A percentile compares a stretch with the other conserved stretches of the same genome.
Conservation (phyloP, 1,140 invertebrate genomes). For the Pentalonia nigronervosa region DNA sequence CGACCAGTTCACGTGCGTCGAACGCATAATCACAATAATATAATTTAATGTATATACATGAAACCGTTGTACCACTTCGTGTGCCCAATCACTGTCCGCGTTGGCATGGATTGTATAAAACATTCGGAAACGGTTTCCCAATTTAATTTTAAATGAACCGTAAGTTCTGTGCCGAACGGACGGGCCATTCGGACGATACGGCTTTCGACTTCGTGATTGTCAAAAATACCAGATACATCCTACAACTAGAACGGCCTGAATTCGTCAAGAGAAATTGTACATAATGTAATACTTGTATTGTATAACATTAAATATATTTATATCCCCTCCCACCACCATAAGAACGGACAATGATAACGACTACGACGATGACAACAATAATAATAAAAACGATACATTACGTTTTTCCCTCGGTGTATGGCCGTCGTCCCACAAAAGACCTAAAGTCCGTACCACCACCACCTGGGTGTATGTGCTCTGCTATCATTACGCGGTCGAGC, state of each 20-base stretch:
- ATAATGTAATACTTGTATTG: not conserved
- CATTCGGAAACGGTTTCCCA: not conserved
- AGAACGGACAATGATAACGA: not conserved
- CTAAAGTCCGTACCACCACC: not conserved
- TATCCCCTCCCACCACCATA: not conserved
- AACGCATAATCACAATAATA: not conserved
- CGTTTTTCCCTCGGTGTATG: not conserved
- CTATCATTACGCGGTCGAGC: not conserved
- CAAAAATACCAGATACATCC: not conserved
- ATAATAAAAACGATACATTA: constrained; percentile 33
- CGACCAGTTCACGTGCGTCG: not conserved
- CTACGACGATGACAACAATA: not conserved
- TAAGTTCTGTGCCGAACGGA: not conserved
- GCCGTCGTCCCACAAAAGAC: not conserved
- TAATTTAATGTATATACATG: not conserved
- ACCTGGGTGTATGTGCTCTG: not conserved
- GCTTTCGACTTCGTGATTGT: not conserved
- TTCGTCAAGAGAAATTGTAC: not conserved
- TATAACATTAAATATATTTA: not conserved
- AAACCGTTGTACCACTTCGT: too few species aligned
- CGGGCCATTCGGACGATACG: not conserved
- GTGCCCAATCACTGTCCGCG: not conserved
- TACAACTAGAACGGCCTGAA: not conserved
- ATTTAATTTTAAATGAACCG: not conserved
- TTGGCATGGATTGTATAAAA: not conserved